Base-by-base conservation (phyloP, 2,888 invertebrate genomes). In the Helobdella robusta region DNA sequence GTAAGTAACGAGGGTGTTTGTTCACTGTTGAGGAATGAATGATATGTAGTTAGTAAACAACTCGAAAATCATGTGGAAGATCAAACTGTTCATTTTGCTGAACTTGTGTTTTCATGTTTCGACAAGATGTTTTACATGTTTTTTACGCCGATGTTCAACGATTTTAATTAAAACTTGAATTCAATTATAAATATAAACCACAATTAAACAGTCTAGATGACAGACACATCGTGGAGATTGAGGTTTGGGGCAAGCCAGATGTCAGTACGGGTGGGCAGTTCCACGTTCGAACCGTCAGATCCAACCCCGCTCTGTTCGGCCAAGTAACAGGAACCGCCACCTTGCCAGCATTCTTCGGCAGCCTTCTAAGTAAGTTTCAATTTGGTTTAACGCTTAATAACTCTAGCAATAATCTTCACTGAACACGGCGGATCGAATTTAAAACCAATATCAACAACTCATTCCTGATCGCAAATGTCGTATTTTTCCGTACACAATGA, bases 281-380 rank as follows among this genome's bases (percentile, higher is more conserved):
- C 67, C 74, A 76, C 69, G 75, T 75, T 30, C 73, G 74, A 52
- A 83, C 82, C 1, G 73, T 76, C 2, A 74, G 84, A 28, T 75
- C 74, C 62, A 84, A 83, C 73, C 84, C 83, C 5, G 82, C 83
- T 5, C 73, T 74, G 30, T 69, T 77, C 1, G 83, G 83, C 18
- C 79, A 77, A 28, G 83, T 84, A 2, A 83, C 83, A 1, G 83
- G 83, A 2, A 76, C 76, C 44, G 81, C 83, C 2, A 83, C 83
- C 0, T 83, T 81, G 68, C 78, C 74, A 15, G 81, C 83, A 1
- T 83, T 84, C 72, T 73, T 81, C 18, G 76, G 79, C 56, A 81
- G 81, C 67, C 71, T 83, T 72, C 36, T 66, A 25, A 50, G 71
- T 71, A 46, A 20, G 69, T 66, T 18, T 2, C 20, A 46, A 34